phyloP scores from a whole-genome alignment of 2,797 vertebrate genomes.

The Alfaro cultratus region DNA sequence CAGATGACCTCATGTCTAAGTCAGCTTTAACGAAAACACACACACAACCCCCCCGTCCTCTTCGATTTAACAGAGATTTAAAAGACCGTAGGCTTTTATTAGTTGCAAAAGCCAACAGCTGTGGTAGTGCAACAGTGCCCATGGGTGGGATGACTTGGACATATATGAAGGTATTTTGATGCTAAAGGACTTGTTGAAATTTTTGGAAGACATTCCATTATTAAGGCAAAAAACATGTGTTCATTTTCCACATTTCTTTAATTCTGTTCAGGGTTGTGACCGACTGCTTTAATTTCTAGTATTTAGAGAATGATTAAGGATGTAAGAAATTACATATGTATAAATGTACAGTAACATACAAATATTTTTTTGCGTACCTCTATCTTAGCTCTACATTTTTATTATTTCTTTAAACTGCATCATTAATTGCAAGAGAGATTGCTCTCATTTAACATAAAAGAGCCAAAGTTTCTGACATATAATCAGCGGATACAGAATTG shows the following conservation, averaged over 20 bases:
- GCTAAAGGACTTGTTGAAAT: neutral
- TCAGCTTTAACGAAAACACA: neutral
- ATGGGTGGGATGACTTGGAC: neutral
- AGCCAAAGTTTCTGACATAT: neutral
- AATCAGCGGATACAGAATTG: neutral
- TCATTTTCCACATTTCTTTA: neutral
- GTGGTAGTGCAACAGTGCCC: neutral
- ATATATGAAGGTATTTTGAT: neutral
- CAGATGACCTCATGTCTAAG: neutral
- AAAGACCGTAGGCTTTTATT: neutral
- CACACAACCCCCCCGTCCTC: neutral
- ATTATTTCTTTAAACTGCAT: neutral
- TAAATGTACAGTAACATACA: neutral
- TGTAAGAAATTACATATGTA: neutral
- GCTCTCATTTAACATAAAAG: neutral
- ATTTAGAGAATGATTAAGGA: neutral
- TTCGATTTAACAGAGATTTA: neutral
- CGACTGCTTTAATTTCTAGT: neutral
- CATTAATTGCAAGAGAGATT: neutral
- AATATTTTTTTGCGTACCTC: neutral
- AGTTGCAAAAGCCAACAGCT: constrained; percentile 1
- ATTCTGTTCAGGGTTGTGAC: neutral
- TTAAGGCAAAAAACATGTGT: neutral
- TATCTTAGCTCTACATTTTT: neutral
- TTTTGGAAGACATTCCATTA: neutral